Evolutionary conservation across 2,113 vertebrate species (phyloP).

Genomic region (Poeciliopsis occidentalis): DNA sequence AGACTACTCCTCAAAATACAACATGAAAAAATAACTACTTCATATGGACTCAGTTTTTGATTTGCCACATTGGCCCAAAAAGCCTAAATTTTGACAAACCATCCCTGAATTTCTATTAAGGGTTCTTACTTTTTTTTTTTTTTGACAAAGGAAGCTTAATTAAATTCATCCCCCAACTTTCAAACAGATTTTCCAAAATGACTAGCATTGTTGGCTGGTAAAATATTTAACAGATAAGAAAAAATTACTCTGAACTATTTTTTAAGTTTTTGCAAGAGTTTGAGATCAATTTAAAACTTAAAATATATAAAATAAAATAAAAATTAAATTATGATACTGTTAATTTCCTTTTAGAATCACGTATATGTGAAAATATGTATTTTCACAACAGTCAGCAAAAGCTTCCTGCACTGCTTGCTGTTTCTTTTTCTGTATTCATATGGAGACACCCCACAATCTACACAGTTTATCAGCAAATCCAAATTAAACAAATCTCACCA

Average conservation of each 20-base stretch:
- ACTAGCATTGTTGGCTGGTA: no score
- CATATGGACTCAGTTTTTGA: no score
- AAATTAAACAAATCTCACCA: conserved; percentile 76
- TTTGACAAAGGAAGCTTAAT: no score
- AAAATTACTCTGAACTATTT: neutral
- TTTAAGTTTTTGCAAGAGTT: neutral
- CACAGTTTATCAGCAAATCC: conserved; percentile 69
- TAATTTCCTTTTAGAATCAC: conserved; percentile 6
- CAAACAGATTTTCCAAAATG: no score
- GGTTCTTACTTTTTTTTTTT: no score
- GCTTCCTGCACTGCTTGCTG: neutral
- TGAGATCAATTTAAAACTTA: neutral
- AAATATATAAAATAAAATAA: neutral
- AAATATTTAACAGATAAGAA: no score
- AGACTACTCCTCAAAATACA: no score
- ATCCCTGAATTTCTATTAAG: no score
- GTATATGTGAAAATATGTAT: neutral
- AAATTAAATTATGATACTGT: neutral
- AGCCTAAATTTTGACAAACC: no score
- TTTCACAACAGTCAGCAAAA: conserved; percentile 18
- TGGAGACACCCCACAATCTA: conserved; percentile 49
- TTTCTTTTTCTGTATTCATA: conserved; percentile 18
- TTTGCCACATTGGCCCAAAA: no score
- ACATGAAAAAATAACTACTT: no score
- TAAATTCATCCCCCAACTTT: no score